Base-by-base conservation (phyloP, 2,113 vertebrate species). In the Micronycteris hirsuta region DNA sequence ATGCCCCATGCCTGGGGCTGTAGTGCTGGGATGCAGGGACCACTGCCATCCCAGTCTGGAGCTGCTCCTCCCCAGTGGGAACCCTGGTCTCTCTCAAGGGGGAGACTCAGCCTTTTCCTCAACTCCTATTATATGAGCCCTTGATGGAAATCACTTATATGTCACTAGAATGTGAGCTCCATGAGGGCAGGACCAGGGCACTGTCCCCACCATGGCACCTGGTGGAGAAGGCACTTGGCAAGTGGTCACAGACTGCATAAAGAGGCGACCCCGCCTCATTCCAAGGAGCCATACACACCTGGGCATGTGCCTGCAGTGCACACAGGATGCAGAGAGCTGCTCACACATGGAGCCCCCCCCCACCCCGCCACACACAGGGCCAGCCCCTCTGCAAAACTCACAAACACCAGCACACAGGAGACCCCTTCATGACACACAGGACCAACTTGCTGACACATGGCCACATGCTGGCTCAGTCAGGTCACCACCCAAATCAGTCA, bases 201-300 rank as follows among this genome's bases (percentile, higher is more conserved):
- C 77, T 11, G 0, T 24, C 12, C 54, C 54, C 14, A 0, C 41
- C 65, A 31, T 0, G 36, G 77, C 0, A 0, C 45, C 33, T 28
- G 10, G 28, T 5, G 41, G 41, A 83, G 36, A 86, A 77, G 20
- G n/a, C 33, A 10, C 31, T 33, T 71, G 16, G 28, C n/a, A 15
- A 6, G n/a, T 33, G 28, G 52, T 61, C 67, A 70, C 31, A 43
- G 52, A 19, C 2, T 24, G 28, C 71, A 9, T 9, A 31, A 26
- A 20, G 8, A 86, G 45, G 65, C 8, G 52, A 3, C 43, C 56
- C 9, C 26, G 78, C 45, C 86, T 86, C 0, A 47, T 36, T 33
- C 36, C 33, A 4, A 16, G 89, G 36, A 80, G 36, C 20, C 63
- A 6, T 0, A 38, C 31, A 85, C n/a, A 78, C 43, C 54, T 43